These are phyloP conservation scores for Spicauda simplicius DNA, from an alignment of 2,888 invertebrate genomes.

Conservation along the genomic window DNA sequence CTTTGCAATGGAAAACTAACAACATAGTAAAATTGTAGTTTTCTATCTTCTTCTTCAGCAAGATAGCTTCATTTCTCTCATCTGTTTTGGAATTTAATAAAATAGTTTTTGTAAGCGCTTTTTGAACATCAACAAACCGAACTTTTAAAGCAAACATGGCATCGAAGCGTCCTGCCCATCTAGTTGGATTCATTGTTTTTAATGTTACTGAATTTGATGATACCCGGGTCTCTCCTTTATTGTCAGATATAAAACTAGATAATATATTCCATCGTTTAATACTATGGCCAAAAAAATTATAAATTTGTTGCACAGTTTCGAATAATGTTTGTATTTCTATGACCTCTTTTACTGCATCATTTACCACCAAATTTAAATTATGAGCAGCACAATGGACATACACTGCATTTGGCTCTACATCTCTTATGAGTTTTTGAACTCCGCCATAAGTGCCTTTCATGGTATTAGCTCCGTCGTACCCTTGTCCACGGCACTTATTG, in stretches of 20 bases:
- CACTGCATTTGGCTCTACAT: constrained; percentile 36
- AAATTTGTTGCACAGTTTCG: constrained; percentile 34
- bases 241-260: constrained; percentile 31
- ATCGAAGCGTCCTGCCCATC: constrained; percentile 32
- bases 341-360: constrained; percentile 39
- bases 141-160: constrained; percentile 35
- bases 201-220: constrained; percentile 33
- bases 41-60: constrained; percentile 43
- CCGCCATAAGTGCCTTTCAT: constrained; percentile 34
- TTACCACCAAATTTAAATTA: constrained; percentile 35
- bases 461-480: constrained; percentile 31
- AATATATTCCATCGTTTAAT: constrained; percentile 33
- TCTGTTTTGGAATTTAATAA: constrained; percentile 43
- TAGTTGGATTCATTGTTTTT: constrained; percentile 36
- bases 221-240: constrained; percentile 13
- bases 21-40: constrained; percentile 43
- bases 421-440: constrained; percentile 37
- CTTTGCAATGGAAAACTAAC: constrained; percentile 42
- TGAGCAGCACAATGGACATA: constrained; percentile 36
- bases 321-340: constrained; percentile 33
- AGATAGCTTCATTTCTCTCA: constrained; percentile 44
- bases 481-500: constrained; percentile 36
- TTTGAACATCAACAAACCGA: constrained; percentile 42
- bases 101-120: constrained; percentile 43
- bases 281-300: constrained; percentile 37